Evolutionary conservation across 2,888 invertebrate species (phyloP).

Genomic region (Meta bourneti): DNA sequence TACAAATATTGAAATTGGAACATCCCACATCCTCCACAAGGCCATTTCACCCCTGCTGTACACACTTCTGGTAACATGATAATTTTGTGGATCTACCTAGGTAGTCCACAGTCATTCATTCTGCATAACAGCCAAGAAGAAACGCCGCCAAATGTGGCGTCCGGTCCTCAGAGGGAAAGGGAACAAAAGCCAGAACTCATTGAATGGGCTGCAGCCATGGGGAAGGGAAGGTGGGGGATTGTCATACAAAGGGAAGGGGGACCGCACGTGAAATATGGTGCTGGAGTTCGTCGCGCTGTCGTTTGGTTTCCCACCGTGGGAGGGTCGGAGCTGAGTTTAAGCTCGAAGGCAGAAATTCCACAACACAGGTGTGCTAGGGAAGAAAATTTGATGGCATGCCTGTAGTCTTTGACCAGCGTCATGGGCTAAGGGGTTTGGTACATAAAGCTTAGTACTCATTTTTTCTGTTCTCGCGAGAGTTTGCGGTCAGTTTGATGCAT

Average conservation of each 20-base stretch:
- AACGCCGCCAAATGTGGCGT: conserved; percentile 46
- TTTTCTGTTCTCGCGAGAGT: background rate
- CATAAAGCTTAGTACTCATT: conserved; percentile 2
- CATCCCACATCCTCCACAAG: too few species aligned
- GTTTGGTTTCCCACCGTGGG: conserved; percentile 43
- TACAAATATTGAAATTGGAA: too few species aligned
- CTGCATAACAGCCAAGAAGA: conserved; percentile 6
- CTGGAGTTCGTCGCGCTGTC: conserved; percentile 63
- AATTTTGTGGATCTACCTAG: too few species aligned
- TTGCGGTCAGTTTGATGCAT: background rate
- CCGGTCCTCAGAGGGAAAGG: background rate
- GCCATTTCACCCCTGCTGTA: too few species aligned
- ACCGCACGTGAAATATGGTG: conserved; percentile 67
- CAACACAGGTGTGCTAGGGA: conserved; percentile 62
- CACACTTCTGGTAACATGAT: too few species aligned
- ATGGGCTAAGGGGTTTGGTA: conserved; percentile 26
- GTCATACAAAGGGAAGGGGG: conserved; percentile 6
- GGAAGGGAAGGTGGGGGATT: conserved; percentile 15
- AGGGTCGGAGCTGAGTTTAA: background rate
- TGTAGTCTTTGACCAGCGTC: conserved; percentile 12
- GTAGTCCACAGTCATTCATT: too few species aligned
- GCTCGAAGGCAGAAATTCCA: conserved; percentile 42
- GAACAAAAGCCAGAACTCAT: too few species aligned
- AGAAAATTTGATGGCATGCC: conserved; percentile 32
- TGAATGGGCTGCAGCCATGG: conserved; percentile 2